Evolutionary conservation across 2,797 vertebrate species (phyloP), one percentile per base, ranked within the genome.

Genomic region (Anolis apletophallus): DNA sequence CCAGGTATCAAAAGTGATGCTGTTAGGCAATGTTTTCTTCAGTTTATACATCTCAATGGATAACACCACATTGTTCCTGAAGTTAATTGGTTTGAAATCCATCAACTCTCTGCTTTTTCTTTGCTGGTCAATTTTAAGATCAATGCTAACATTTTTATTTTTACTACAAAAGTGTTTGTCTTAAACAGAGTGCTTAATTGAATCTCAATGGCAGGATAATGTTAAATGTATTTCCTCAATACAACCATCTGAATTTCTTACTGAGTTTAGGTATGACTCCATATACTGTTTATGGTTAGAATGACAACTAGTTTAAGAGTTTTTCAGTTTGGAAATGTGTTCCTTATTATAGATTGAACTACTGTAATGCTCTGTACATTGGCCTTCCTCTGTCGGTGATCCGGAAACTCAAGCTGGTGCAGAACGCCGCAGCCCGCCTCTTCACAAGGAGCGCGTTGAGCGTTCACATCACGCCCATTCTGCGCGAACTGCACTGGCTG

Each of bases 21-120:
- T 14, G 6, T 64, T 1, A 40, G 54, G 67, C 67, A 26, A 46
- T 29, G 52, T 0, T 17, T 84, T 84, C 3, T 57, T 16, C 1
- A 0, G 8, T 69, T 9, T 54, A 32, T 32, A 36, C 72, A 7
- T 82, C 85, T 88, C 83, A 80, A 10, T 12, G 12, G 69, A n/a
- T 21, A 34, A 79, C 46, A 71, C 36, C 34, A 73, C 73, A 40
- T 82, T 29, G 55, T 34, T 32, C 68, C 5, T 68, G 0, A 67
- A 64, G 29, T 46, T 89, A 36, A 4, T 90, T 85, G 3, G 46
- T 54, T 46, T 87, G n/a, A 71, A 61, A 80, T 83, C 87, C 57
- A 87, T 71, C 89, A 36, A 68, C 1, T 0, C 1, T 85, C 2
- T 14, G 81, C 17, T 46, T 69, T 82, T 86, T 78, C 3, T 67